Conservation (phyloP, 2,113 vertebrate genomes). For the Tachuris rubrigastra region DNA sequence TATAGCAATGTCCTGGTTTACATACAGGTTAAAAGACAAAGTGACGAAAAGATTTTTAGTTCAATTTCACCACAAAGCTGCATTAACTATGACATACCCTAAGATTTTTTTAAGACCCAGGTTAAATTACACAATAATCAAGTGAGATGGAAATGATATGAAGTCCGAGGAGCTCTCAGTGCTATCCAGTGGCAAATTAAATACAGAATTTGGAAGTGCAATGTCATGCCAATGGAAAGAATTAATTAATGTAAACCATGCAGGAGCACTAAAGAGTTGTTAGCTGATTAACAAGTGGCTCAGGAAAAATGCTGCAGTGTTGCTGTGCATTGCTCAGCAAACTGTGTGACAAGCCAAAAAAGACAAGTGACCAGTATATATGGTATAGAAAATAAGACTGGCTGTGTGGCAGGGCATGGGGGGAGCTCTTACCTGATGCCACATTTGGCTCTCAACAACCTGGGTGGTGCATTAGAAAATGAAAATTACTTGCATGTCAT, state of each 20-base stretch:
- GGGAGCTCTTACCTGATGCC: not conserved
- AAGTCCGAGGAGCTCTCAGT: not conserved
- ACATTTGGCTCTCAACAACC: not conserved
- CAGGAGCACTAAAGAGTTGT: not conserved
- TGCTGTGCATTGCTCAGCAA: not conserved
- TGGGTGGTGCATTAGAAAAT: not conserved
- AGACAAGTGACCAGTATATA: not conserved
- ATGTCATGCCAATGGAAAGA: not conserved
- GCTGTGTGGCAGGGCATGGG: accelerated
- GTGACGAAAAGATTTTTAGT: not conserved
- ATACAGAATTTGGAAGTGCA: not conserved
- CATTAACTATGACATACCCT: not conserved
- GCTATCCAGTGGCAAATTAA: not conserved
- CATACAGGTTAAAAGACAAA: not conserved
- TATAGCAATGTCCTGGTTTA: not conserved
- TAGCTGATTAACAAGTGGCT: not conserved
- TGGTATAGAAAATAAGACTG: not conserved
- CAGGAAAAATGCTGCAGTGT: not conserved
- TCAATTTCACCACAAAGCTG: not conserved
- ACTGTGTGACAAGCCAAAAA: not conserved
- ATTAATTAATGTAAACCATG: not conserved
- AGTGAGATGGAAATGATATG: not conserved
- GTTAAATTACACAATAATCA: not conserved
- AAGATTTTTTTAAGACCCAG: not conserved
- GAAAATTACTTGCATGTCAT: not conserved